Evolutionary conservation across 2,113 vertebrate species (phyloP), one percentile per base, ranked within the genome.

Genomic region (Speoplatyrhinus poulsoni): DNA sequence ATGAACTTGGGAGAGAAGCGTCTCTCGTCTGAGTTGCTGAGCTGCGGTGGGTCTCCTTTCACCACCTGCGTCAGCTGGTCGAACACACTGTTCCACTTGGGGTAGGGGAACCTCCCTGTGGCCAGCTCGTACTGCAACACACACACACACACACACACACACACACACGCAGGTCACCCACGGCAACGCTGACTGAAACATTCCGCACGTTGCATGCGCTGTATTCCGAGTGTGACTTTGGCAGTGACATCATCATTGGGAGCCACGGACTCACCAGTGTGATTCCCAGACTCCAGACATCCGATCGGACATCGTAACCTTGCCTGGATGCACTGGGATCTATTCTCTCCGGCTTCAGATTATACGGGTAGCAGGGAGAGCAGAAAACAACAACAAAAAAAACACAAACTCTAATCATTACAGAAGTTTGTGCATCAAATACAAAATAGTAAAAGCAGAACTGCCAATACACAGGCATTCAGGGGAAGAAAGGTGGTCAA

Each of bases 21-120:
- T 58, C 98, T 91, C 73, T 99, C 98, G 77, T 99, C 98, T 0
- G 98, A 99, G 90, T 98, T 98, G 84, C 95, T 96, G 90, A 99
- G 94, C 78, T 99, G 98, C 0, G 96, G 97, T 15, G 98, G 98
- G 70, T 99, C 97, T 81, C 97, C 97, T 84, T 98, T 95, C 85
- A 99, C 98, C 72, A 99, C 98, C 82, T 99, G 97, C 46, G 98
- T 99, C 91, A 99, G 76, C 85, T 99, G 98, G 91, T 99, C 98
- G 73, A 99, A 99, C 74, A 99, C 98, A 74, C 98, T 99, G 93
- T 99, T 99, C 98, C 98, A 99, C 83, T 98, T 99, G 9, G 97
- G 98, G 88, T 99, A 98, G 17, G 97, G 97, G 82, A 99, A 99
- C 53, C 96, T 90, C 13, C 98, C 97, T 0, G 97, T 99, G 76